Evolutionary conservation across 2,113 vertebrate genomes (phyloP).

Genomic region (Callopanchax toddi): DNA sequence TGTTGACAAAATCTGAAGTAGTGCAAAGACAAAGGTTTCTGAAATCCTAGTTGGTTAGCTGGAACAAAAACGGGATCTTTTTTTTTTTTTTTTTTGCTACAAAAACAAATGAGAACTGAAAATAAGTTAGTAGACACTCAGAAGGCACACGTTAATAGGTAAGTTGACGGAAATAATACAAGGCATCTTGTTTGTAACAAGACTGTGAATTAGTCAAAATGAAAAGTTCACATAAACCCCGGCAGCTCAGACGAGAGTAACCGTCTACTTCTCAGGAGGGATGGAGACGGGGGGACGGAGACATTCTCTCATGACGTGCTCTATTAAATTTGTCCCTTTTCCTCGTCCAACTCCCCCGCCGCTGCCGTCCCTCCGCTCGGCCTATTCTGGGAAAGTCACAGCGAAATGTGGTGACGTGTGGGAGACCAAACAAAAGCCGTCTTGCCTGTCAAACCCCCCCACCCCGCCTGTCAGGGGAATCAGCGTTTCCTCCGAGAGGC

Average conservation of each 20-base stretch:
- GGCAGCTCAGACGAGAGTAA: constrained; percentile 22
- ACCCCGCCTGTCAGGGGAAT: not conserved
- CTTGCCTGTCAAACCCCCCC: not conserved
- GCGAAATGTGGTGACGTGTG: constrained; percentile 13
- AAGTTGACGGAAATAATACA: too few species aligned
- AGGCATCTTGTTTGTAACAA: too few species aligned
- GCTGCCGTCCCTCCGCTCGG: not conserved
- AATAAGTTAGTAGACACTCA: constrained; percentile 62
- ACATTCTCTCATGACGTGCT: constrained; percentile 20
- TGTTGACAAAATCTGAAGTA: constrained; percentile 63
- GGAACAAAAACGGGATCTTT: constrained; percentile 19
- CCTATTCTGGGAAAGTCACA: constrained; percentile 46
- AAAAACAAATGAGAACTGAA: constrained; percentile 44
- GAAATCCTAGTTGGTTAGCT: constrained; percentile 59
- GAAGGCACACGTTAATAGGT: too few species aligned
- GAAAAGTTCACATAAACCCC: too few species aligned
- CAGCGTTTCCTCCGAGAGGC: constrained; percentile 42
- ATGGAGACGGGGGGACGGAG: too few species aligned
- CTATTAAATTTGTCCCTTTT: constrained; percentile 14
- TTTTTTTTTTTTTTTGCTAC: constrained; percentile 31
- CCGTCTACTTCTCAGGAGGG: too few species aligned
- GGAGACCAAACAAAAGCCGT: constrained; percentile 33
- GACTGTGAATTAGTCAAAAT: too few species aligned
- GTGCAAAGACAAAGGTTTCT: constrained; percentile 76
- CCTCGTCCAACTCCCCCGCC: not conserved